Evolutionary conservation across 2,113 vertebrate genomes (phyloP).

Genomic region (Trichomycterus rosablanca): DNA sequence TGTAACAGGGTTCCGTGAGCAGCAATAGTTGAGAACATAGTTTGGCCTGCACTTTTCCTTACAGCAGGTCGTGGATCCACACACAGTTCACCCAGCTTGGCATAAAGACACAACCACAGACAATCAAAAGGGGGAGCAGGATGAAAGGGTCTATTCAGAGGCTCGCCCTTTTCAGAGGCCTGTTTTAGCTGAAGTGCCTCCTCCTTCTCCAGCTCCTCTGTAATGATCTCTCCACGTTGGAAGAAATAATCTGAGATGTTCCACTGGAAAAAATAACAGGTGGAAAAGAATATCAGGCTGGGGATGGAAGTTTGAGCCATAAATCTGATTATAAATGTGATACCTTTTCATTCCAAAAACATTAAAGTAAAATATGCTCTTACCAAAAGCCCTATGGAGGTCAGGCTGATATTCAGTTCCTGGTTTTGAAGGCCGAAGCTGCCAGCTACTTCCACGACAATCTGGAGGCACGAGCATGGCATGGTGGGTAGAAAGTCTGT

Average conservation of each 20-base stretch:
- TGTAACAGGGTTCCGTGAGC: slow-evolving; percentile 94
- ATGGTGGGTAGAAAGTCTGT: slow-evolving; percentile 98
- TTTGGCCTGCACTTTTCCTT: slow-evolving; percentile 93
- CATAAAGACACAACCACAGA: slow-evolving; percentile 93
- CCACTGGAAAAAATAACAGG: slow-evolving; percentile 73
- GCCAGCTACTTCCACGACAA: slow-evolving; percentile 95
- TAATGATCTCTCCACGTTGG: slow-evolving; percentile 93
- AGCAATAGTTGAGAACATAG: slow-evolving; percentile 92
- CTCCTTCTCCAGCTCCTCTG: slow-evolving; percentile 86
- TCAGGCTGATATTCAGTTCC: slow-evolving; percentile 98
- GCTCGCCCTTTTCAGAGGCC: slow-evolving; percentile 84
- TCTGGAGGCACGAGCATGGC: slow-evolving; percentile 96
- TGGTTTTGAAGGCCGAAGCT: slow-evolving; percentile 99
- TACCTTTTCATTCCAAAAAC: not conserved
- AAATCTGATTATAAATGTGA: no score
- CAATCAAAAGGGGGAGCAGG: slow-evolving; percentile 96
- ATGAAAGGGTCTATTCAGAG: slow-evolving; percentile 87
- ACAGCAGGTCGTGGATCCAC: slow-evolving; percentile 94
- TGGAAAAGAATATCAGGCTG: not conserved
- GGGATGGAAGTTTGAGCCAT: slow-evolving; percentile 22
- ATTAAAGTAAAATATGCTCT: slow-evolving; percentile 35
- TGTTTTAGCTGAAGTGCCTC: slow-evolving; percentile 84
- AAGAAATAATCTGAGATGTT: slow-evolving; percentile 99
- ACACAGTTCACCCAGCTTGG: slow-evolving; percentile 91
- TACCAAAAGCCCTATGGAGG: slow-evolving; percentile 95